phyloP scores from a whole-genome alignment of 2,113 vertebrate genomes.

The Oryzias woworae region DNA sequence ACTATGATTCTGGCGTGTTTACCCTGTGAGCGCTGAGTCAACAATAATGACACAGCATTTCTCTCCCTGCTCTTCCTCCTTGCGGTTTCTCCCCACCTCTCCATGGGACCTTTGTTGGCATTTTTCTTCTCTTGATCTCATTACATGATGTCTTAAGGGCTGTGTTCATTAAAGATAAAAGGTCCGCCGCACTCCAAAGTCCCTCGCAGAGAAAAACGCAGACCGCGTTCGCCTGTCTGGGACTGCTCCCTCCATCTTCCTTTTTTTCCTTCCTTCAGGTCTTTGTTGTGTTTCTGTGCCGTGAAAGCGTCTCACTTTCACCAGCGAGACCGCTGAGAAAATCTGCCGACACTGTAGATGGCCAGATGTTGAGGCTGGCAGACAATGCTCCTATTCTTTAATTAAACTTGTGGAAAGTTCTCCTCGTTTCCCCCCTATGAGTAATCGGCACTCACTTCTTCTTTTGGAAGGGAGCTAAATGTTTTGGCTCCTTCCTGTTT shows the following conservation, averaged over 20 bases:
- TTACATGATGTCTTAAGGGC: conserved; percentile 76
- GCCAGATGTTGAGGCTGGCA: conserved; percentile 70
- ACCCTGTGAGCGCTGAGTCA: conserved; percentile 51
- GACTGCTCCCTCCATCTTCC: conserved; percentile 22
- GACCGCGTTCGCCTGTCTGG: conserved; percentile 46
- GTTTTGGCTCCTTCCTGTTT: conserved; percentile 19
- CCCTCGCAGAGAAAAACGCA: conserved; percentile 64
- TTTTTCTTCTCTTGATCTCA: conserved; percentile 67
- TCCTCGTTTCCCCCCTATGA: conserved; percentile 34
- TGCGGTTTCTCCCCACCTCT: conserved; percentile 22
- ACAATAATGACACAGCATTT: conserved; percentile 66
- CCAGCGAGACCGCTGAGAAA: conserved; percentile 49
- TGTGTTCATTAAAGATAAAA: conserved; percentile 77
- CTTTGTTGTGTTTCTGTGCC: conserved; percentile 23
- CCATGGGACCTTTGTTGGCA: conserved; percentile 51
- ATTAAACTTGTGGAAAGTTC: conserved; percentile 67
- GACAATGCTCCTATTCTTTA: conserved; percentile 58
- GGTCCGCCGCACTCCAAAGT: conserved; percentile 68
- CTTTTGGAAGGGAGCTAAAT: conserved; percentile 26
- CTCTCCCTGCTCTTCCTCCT: conserved; percentile 35
- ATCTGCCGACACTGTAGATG: conserved; percentile 39
- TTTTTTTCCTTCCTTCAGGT: conserved; percentile 23
- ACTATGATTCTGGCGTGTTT: conserved; percentile 55
- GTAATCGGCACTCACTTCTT: conserved; percentile 9
- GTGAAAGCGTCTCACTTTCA: conserved; percentile 29